Percentiles rank a stretch among this genome's conserved stretches.
These are phyloP conservation scores for Lissocephala sabroskyi DNA, from an alignment of 2,888 invertebrate species.

Conservation along the genomic window DNA sequence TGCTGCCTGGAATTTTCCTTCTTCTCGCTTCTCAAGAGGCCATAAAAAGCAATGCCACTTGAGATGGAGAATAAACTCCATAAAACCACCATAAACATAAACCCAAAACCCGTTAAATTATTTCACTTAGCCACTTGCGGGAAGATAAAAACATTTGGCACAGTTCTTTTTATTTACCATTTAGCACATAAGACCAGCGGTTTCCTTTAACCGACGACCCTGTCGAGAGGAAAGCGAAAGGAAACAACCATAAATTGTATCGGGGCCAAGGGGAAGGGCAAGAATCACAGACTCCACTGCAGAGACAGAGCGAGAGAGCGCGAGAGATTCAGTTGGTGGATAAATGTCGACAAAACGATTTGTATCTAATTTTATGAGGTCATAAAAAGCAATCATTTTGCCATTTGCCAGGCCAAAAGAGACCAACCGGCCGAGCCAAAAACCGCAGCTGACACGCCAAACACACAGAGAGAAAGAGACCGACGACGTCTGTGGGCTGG, in stretches of 20 bases:
- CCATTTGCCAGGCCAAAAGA: slow-evolving; percentile 49
- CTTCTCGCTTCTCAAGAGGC: too few relatives aligned
- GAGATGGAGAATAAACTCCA: too few relatives aligned
- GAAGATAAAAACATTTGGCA: slow-evolving; percentile 35
- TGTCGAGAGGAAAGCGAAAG: slow-evolving; percentile 14
- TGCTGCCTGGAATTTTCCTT: too few relatives aligned
- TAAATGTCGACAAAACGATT: slow-evolving; percentile 68
- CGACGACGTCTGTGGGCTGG: too few relatives aligned
- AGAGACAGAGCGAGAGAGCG: not conserved
- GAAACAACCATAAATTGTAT: slow-evolving; percentile 13
- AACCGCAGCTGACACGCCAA: slow-evolving; percentile 44
- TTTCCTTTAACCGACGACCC: not conserved
- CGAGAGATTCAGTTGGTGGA: slow-evolving; percentile 24
- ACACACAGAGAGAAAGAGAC: too few relatives aligned
- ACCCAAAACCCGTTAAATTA: slow-evolving; percentile 50
- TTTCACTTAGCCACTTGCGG: slow-evolving; percentile 44
- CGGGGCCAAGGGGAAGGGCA: slow-evolving; percentile 9
- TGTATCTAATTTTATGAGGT: slow-evolving; percentile 70
- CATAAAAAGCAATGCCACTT: too few relatives aligned
- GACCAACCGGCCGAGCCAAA: not conserved
- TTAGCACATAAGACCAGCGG: slow-evolving; percentile 24
- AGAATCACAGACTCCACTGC: not conserved
- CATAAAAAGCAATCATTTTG: slow-evolving; percentile 69
- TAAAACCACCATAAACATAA: slow-evolving; percentile 26
- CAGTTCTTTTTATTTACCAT: slow-evolving; percentile 35